Base-by-base conservation (phyloP, 2,797 vertebrate genomes). In the Galaxias olidus region DNA sequence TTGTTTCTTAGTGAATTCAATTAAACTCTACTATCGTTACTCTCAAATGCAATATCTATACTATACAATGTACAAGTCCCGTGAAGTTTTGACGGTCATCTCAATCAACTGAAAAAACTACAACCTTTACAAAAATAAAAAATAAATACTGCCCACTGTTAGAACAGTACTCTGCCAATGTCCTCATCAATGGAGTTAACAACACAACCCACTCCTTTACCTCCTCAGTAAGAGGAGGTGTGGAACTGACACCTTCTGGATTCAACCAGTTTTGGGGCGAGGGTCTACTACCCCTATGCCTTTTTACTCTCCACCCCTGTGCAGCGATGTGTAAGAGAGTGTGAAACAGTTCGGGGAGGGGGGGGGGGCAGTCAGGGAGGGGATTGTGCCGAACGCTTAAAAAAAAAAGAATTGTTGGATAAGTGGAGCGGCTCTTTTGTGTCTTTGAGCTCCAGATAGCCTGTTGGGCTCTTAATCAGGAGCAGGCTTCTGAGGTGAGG, bases 381-480 rank as follows among this genome's bases (percentile, higher is more conserved):
- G 10, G 72, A 84, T 80, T 79, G 83, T 85, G 73, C 51, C 59
- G 74, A 78, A 73, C 80, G 67, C 69, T 82, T 62, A 30, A 30
- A 30, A 30, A 30, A 30, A 30, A 30, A 30, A 78, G 84, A 85
- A 75, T 91, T 85, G 90, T 89, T 90, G 89, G 88, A 90, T 90
- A 87, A 90, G 88, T 90, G 85, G 84, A 87, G 83, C 69, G 55
- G 77, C 75, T 83, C 83, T 85, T 90, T 92, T 90, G 87, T 89
- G 85, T 86, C 84, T 87, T 84, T 87, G 87, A 88, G 86, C 85
- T 79, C 49, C 74, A 79, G 85, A 83, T 86, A 86, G 88, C 88
- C 88, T 71, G 87, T 89, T 53, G 84, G 86, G 87, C 81, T 89
- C 88, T 90, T 90, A 89, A 91, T 91, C 88, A 88, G 70, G 58